Conservation (phyloP, 2,113 vertebrate genomes). For the Calidris pugnax region DNA sequence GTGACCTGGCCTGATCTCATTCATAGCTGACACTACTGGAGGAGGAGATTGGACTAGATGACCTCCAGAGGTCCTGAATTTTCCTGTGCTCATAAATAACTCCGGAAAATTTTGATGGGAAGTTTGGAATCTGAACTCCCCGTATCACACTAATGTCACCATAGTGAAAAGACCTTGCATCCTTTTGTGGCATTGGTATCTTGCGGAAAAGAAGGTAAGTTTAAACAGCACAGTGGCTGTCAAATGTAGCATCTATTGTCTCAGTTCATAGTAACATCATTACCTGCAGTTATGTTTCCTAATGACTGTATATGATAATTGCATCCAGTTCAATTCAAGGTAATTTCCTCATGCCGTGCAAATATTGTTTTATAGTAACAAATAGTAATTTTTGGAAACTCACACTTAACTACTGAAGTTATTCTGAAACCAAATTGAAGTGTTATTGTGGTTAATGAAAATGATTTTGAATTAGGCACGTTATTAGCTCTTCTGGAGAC, state of each 20-base stretch:
- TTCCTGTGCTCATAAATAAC: background rate
- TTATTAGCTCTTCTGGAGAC: background rate
- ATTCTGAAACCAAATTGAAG: background rate
- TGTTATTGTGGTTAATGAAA: background rate
- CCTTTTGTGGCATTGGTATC: background rate
- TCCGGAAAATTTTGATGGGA: background rate
- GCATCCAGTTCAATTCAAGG: background rate
- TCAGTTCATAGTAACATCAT: background rate
- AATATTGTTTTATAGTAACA: background rate
- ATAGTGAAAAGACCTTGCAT: background rate
- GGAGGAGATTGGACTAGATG: background rate
- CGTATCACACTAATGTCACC: background rate
- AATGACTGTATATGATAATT: background rate
- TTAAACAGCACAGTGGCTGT: background rate
- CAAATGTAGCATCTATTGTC: background rate
- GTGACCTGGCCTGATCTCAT: background rate
- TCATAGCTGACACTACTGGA: background rate
- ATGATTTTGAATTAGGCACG: background rate
- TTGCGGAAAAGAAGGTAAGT: background rate
- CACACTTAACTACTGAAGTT: background rate
- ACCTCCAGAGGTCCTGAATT: background rate
- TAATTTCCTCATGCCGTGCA: background rate
- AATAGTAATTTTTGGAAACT: background rate
- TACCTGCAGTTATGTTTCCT: background rate
- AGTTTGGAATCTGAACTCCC: background rate